Evolutionary conservation across 2,888 invertebrate species (phyloP), one percentile per base, ranked within the genome.

Genomic region (Seira musarum): DNA sequence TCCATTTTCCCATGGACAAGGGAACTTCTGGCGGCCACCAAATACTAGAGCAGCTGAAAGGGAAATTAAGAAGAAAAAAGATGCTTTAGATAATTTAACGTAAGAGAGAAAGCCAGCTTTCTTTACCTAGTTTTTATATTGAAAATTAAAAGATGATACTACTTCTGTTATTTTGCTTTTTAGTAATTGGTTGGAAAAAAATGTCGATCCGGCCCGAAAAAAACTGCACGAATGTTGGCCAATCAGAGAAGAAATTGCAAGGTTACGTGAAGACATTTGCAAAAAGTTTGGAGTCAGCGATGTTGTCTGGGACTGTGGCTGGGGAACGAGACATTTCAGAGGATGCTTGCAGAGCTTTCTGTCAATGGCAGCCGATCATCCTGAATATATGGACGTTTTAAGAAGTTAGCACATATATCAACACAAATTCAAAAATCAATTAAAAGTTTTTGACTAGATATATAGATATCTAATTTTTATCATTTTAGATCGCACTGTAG

Each of bases 341-440:
- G 97, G 96, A n/a, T 96, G 96, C 87, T 90, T 98, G 2, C 93
- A 94, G 87, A 95, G 96, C 83, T 93, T 98, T 61, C 92, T 92
- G 82, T 92, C 94, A 0, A 89, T 97, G 63, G 92, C 93, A 0
- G 90, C 92, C 63, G 93, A 96, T 87, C 94, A 97, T 90, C 91
- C 93, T 0, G 91, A 92, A 70, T 90, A 92, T 80, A 93, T 95
- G 92, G 88, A 89, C 67, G 91, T 92, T 85, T 90, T 97, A 82
- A 86, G 87, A 87, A 89, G 89, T 88, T n/a, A n/a, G n/a, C n/a
- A n/a, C n/a, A n/a, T n/a, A n/a, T n/a, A 74, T 19, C 13, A 61
- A 61, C 8, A 61, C 10, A n/a, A n/a, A n/a, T n/a, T n/a, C n/a
- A n/a, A n/a, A n/a, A n/a, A n/a, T n/a, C n/a, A n/a, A n/a, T n/a